Percentiles rank a stretch among this genome's conserved stretches.
These are phyloP conservation scores for Hydractinia symbiolongicarpus DNA, from an alignment of 30 jellyfish, hydroid and myxozoan genomes.

Conservation along the genomic window DNA sequence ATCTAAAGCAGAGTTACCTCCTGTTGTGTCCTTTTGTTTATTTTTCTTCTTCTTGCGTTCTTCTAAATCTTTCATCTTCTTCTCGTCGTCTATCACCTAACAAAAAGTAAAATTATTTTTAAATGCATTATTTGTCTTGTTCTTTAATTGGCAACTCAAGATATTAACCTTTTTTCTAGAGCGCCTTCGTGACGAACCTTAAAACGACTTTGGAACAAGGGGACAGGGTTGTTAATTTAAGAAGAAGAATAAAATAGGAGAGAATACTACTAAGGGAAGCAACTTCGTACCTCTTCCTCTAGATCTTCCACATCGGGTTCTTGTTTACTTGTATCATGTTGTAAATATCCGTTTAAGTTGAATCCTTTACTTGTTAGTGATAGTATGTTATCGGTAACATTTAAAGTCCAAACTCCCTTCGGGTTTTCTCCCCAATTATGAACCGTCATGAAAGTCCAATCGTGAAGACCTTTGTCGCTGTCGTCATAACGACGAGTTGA, in stretches of 20 bases:
- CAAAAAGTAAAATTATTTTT: too few species aligned
- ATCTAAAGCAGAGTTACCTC: constrained; percentile 25
- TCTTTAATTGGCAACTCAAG: too few species aligned
- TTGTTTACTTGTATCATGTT: constrained; percentile 96
- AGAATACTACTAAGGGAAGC: too few species aligned
- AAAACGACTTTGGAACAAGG: too few species aligned
- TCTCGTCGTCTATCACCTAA: constrained; percentile 97
- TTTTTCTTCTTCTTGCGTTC: constrained; percentile 68
- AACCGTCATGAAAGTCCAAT: constrained; percentile 99
- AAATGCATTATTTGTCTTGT: too few species aligned
- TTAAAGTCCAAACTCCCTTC: constrained; percentile 97
- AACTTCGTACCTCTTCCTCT: constrained; percentile 80
- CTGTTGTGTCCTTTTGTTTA: constrained; percentile 26
- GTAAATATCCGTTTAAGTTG: constrained; percentile 89
- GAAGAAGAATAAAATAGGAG: too few species aligned
- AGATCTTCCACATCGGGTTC: constrained; percentile 99
- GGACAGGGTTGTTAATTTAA: too few species aligned
- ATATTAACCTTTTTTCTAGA: too few species aligned
- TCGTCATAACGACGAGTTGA: constrained; percentile 98
- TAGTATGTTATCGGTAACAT: constrained; percentile 90
- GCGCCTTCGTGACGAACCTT: too few species aligned
- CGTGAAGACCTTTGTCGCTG: constrained; percentile 97
- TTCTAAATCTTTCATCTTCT: constrained; percentile 88
- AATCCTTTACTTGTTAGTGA: constrained; percentile 87
- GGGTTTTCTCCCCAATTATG: constrained; percentile 99